Base-by-base conservation (phyloP, 2,888 invertebrate genomes). In the Microctonus aethiopoides region DNA sequence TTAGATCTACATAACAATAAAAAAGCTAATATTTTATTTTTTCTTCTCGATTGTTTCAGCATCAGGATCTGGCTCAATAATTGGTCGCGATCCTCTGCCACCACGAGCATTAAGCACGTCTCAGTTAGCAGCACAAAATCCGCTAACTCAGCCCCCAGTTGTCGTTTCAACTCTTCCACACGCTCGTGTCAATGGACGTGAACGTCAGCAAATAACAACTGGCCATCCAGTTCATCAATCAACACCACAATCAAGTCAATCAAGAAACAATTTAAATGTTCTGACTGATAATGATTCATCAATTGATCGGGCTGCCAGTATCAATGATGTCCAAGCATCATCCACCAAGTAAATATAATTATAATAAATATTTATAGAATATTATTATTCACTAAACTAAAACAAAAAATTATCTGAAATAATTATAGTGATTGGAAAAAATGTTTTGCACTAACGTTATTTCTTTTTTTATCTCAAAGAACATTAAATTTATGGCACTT, bases 31-130 rank as follows among this genome's bases (percentile, higher is more conserved):
- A 29, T 29, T 29, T 29, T 16, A 16, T 46, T 5, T 6, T 46
- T 16, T 16, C 9, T n/a, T n/a, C 16, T 16, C n/a, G n/a, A 2
- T 5, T 57, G 32, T 90, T 90, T 54, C 89, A 93, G 93, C 92
- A 83, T 93, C 92, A 78, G 91, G 92, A 87, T 92, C 92, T 79
- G 91, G 92, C 84, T 89, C 91, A 83, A 90, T 90, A 85, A 89
- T 89, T 83, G 90, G 91, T 76, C 87, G 89, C 81, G 90, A 91
- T 81, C 88, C 88, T 36, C 81, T 87, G 70, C 86, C 87, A 78
- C 89, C 88, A 73, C 85, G 87, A 76, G 89, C 85, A 22, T 81
- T 86, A 67, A 84, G 85, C 70, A 83, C 83, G 34, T 84, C 85
- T n/a, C 84, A 84, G 72, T 78, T 86, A 65, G 56, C 80, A 62